These are phyloP conservation scores for Idaea dimidiata DNA, from an alignment of 2,888 invertebrate genomes.

Conservation along the genomic window DNA sequence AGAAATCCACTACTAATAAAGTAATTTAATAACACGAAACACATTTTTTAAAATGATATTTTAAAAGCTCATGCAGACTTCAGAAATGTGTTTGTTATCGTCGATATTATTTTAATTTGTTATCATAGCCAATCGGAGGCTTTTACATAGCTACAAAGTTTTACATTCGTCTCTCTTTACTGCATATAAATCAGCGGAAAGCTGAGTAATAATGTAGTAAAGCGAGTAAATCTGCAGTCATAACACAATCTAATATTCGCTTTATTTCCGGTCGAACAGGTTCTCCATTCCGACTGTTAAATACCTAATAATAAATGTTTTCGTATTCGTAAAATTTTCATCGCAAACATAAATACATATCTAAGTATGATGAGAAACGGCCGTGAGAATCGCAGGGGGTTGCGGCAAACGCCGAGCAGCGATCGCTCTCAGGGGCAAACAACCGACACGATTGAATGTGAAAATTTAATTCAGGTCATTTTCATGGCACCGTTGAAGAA, in stretches of 20 bases:
- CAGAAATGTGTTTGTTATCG: too few relatives aligned
- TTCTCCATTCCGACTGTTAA: conserved; percentile 13
- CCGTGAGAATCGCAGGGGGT: conserved; percentile 31
- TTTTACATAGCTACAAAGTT: too few relatives aligned
- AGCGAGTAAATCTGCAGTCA: conserved; percentile 6
- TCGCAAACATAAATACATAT: conserved; percentile 50
- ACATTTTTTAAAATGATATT: too few relatives aligned
- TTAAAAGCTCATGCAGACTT: too few relatives aligned
- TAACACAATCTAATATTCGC: conserved; percentile 1
- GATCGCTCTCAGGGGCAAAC: conserved; percentile 70
- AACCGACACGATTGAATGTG: conserved; percentile 72
- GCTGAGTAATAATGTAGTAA: not conserved
- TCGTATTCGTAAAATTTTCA: conserved; percentile 25
- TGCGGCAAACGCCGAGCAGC: conserved; percentile 34
- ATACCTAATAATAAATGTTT: conserved; percentile 19
- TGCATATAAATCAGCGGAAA: too few relatives aligned
- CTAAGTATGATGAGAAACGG: conserved; percentile 52
- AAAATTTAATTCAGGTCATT: conserved; percentile 77
- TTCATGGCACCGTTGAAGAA: conserved; percentile 60
- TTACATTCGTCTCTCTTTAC: too few relatives aligned
- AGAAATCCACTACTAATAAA: too few relatives aligned
- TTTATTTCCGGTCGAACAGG: not conserved
- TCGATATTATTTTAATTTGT: too few relatives aligned
- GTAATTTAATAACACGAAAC: too few relatives aligned
- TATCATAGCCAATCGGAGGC: too few relatives aligned